phyloP scores from a whole-genome alignment of 2,797 vertebrate genomes.

The Champsocephalus gunnari region DNA sequence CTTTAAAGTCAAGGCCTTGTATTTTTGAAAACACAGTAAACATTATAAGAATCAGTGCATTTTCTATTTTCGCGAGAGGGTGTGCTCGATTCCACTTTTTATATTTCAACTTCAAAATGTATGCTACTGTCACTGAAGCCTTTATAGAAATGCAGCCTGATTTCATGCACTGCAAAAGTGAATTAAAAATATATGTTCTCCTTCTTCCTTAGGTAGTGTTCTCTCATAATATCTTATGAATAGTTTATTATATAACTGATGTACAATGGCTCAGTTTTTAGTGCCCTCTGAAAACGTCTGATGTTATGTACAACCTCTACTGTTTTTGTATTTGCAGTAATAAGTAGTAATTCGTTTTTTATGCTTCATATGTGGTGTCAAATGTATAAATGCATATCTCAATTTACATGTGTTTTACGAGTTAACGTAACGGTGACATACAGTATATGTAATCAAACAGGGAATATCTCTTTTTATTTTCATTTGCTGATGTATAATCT shows the following conservation, averaged over 20 bases:
- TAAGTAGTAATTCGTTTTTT: not conserved
- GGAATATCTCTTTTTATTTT: no score
- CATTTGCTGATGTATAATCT: not conserved
- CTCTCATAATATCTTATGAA: not conserved
- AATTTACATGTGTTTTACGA: no score
- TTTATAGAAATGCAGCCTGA: constrained; percentile 1
- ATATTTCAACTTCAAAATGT: constrained; percentile 37
- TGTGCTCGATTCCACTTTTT: constrained; percentile 15
- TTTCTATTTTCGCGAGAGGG: constrained; percentile 2
- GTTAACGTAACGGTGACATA: no score
- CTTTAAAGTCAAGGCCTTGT: constrained; percentile 25
- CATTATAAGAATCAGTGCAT: constrained; percentile 23
- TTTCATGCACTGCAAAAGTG: constrained; percentile 16
- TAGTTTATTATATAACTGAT: not conserved
- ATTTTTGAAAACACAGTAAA: constrained; percentile 18
- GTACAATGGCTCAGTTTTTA: not conserved
- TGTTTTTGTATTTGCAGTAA: not conserved
- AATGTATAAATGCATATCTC: no score
- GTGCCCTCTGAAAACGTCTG: not conserved
- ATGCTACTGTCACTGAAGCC: not conserved
- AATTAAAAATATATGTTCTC: constrained; percentile 10
- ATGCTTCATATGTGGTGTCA: not conserved
- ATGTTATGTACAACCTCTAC: not conserved
- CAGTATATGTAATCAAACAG: not conserved
- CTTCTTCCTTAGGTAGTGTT: not conserved